Evolutionary conservation across 2,888 invertebrate species (phyloP).

Genomic region (Smittia aterrima): DNA sequence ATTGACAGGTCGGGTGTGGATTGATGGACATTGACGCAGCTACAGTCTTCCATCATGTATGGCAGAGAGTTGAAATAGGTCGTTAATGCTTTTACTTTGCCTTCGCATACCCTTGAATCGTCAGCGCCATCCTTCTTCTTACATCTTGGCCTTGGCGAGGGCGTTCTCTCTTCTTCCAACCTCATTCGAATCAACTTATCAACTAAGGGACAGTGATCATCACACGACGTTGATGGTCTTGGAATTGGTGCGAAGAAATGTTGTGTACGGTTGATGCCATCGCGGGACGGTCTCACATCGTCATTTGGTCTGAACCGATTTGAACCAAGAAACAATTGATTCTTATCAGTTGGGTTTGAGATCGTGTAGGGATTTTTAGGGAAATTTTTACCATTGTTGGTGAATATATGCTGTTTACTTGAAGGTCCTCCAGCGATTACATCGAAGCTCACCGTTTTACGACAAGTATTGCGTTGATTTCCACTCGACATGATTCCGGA

Average conservation of each 20-base stretch:
- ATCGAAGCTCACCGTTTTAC: conserved; percentile 54
- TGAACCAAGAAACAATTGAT: conserved; percentile 10
- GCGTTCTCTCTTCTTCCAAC: conserved; percentile 6
- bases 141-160: neutral
- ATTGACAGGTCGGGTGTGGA: conserved; percentile 26
- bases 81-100: conserved; percentile 68
- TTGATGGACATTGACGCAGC: conserved; percentile 14
- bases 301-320: conserved; percentile 14
- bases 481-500: conserved; percentile 46
- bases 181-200: conserved; percentile 22
- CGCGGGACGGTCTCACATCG: conserved; percentile 8
- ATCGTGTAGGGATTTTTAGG: conserved; percentile 14
- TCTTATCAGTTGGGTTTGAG: neutral
- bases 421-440: conserved; percentile 46
- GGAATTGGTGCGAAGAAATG: neutral
- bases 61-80: conserved; percentile 59
- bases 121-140: neutral
- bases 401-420: neutral
- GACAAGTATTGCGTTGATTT: conserved; percentile 44
- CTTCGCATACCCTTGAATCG: conserved; percentile 58
- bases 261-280: neutral
- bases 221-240: neutral
- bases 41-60: conserved; percentile 13
- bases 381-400: conserved; percentile 31
- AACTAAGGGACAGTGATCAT: conserved; percentile 29